Base-by-base conservation (phyloP, 2,113 vertebrate genomes). In the Falcunculus frontatus region DNA sequence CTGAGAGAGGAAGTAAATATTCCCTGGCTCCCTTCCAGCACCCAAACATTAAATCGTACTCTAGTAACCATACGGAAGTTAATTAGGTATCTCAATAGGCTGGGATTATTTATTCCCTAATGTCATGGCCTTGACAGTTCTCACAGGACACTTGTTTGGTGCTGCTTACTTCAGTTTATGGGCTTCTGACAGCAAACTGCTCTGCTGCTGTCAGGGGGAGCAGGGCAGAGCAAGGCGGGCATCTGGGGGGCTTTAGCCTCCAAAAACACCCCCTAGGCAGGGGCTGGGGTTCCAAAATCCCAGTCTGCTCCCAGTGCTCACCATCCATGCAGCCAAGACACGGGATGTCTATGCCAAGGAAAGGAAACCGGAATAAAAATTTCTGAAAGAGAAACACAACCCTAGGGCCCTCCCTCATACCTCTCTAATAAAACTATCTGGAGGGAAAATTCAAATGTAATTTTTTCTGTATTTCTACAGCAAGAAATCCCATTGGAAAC, bases 131-230 rank as follows among this genome's bases (percentile, higher is more conserved):
- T 84, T 84, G 68, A 26, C 30, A 78, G 39, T 75, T 56, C 68
- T 75, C 92, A 56, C 41, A 32, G 64, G 76, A 78, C 29, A 35
- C 74, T 89, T 63, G 29, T 94, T 72, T 89, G 80, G 68, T 53
- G 70, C 41, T 73, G 29, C 33, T 91, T 67, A 20, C 41, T 52
- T 80, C 22, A 27, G 3, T 32, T 63, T 30, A 18, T 1, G 5
- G 53, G 18, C 35, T 90, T 39, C 21, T 33, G 59, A 81, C 7
- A 8, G 8, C 42, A 67, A 59, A 82, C 13, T 1, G 9, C 23
- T 52, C 62, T 60, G 33, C 60, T 62, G 35, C 56, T 26, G 26
- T 77, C 64, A 72, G 1, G 1, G 26, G 33, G 41, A 41, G 26
- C 37, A 29, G 1, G 21, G 44, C 6, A 10, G 17, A 60, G 37